A percentile compares a stretch with the other conserved stretches of the same genome.
Evolutionary conservation across 2,113 vertebrate genomes (phyloP).

Genomic region (Struthidea cinerea): DNA sequence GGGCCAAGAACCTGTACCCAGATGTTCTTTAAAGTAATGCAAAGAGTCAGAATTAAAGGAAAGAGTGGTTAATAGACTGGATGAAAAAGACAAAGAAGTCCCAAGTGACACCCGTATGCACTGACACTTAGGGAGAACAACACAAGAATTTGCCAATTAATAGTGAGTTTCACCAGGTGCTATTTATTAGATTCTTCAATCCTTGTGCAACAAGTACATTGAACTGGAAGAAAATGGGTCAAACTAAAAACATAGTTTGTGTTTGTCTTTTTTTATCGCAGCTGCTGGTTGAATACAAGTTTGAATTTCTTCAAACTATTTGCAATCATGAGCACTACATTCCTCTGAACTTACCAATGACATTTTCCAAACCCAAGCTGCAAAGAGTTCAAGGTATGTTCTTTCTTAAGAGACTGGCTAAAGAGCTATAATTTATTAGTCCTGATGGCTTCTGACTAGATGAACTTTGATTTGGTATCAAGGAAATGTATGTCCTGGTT

Average conservation of each 20-base stretch:
- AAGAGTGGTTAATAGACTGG: not conserved
- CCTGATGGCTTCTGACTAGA: not conserved
- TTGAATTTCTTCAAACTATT: constrained; percentile 91
- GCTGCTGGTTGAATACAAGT: constrained; percentile 92
- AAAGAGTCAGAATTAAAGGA: not conserved
- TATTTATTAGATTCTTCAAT: not conserved
- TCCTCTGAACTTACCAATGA: constrained; percentile 95
- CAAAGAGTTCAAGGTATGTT: constrained; percentile 88
- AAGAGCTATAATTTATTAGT: not conserved
- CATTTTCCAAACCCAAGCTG: constrained; percentile 88
- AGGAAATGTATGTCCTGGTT: not conserved
- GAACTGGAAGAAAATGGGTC: not conserved
- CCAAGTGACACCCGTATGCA: not conserved
- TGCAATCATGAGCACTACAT: constrained; percentile 97
- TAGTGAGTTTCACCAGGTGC: not conserved
- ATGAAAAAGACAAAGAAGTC: not conserved
- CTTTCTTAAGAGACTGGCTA: not conserved
- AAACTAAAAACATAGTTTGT: not conserved
- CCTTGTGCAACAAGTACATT: not conserved
- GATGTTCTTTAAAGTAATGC: not conserved
- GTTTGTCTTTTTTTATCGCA: constrained; percentile 50
- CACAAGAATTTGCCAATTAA: not conserved
- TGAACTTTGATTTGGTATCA: not conserved
- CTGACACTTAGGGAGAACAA: not conserved
- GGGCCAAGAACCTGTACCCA: not conserved